These are phyloP conservation scores for Australoheros scitulus DNA, from an alignment of 2,113 vertebrate genomes.

Conservation along the genomic window DNA sequence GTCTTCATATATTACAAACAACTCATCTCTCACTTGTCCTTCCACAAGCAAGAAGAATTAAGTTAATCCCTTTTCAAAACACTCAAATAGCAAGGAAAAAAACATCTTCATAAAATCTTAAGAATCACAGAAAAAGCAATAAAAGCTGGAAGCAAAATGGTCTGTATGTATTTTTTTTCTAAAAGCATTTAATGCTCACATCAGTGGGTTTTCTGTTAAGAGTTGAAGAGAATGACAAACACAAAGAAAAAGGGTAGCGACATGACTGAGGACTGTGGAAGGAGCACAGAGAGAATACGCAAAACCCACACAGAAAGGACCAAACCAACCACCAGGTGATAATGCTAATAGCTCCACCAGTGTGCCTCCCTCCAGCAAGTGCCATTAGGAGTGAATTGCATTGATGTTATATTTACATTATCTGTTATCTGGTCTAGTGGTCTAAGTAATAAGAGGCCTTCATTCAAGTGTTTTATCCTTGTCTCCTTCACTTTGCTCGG, in stretches of 20 bases:
- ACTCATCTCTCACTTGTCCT: neutral
- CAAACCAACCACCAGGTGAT: neutral
- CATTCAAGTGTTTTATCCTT: neutral
- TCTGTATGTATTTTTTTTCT: neutral
- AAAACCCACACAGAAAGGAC: neutral
- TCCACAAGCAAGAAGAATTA: neutral
- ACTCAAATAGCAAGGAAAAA: neutral
- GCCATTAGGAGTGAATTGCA: neutral
- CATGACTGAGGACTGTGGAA: neutral
- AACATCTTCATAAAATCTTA: neutral
- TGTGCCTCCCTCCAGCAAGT: neutral
- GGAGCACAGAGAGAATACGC: neutral
- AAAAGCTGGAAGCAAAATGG: constrained; percentile 5
- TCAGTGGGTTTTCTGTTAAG: neutral
- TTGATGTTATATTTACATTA: neutral
- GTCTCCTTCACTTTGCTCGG: neutral
- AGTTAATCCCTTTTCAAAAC: neutral
- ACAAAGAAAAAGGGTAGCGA: neutral
- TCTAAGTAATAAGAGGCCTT: neutral
- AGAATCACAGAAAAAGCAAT: neutral
- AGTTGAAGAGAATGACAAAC: neutral
- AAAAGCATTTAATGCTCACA: neutral
- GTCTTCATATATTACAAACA: neutral
- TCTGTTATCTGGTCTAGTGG: neutral
- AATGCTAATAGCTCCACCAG: neutral